Evolutionary conservation across 2,888 invertebrate species (phyloP), one percentile per base, ranked within the genome.

Genomic region (Perizoma flavofasciatum): DNA sequence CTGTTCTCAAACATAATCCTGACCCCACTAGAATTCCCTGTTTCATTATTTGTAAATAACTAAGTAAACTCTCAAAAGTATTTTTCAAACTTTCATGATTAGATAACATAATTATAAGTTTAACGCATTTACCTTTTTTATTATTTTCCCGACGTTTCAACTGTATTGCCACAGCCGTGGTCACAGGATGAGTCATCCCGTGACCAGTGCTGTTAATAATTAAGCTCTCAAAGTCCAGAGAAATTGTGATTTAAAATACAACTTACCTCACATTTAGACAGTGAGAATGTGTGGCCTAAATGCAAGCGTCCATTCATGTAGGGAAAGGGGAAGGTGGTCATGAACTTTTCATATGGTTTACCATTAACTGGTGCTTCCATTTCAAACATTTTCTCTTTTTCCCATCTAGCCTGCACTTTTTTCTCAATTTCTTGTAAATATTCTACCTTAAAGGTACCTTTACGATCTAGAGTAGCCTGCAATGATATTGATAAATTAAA

Each of bases 281-380:
- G 83, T 4, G 98, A 97, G 92, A 99, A 99, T 9, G 98, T 97
- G 83, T 99, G 99, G 0, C 99, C 99, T 69, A 99, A 92, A 93
- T 99, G 99, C 55, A 99, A 94, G 48, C 97, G 95, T 7, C 99
- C 99, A 93, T 99, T 99, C 99, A 99, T 99, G 81, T 99, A 99
- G 0, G 99, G 99, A 89, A 95, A 99, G 0, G 99, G 99, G 91
- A 99, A 99, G 3, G 98, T 98, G 40, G 96, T 96, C 70, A 98
- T 92, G 82, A 96, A 99, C 81, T 99, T 99, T 66, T 97, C 97
- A 75, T 94, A 78, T 10, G 89, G 83, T 73, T 93, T 93, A 62
- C 89, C 94, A 61, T 93, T 86, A 10, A 82, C 78, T 0, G 96
- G 96, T 4, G 97, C 98, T 92, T 99, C 95, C 53, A 93, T 89